Base-by-base conservation (phyloP, 2,888 invertebrate genomes). In the Plagiodera versicolora region DNA sequence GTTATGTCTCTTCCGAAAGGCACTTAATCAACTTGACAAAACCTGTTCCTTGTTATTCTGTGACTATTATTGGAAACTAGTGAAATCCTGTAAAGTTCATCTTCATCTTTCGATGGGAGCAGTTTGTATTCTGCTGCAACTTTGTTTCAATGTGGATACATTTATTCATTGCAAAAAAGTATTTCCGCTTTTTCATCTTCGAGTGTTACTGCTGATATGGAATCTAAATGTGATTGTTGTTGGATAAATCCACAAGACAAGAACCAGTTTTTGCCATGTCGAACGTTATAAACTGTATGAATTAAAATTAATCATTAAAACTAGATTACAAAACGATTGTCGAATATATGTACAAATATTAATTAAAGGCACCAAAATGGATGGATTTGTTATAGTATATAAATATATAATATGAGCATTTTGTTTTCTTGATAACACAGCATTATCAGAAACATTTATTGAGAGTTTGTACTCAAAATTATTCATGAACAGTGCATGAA, bases 281-380 rank as follows among this genome's bases (percentile, higher is more conserved):
- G 39, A 32, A 32, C 32, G 8, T 32, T 32, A 32, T 39, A 14
- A 39, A 39, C 39, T 39, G 39, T 39, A 39, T 39, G 39, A 39
- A 32, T 14, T 39, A 39, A 39, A 39, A 39, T 39, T 39, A 39
- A 39, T 39, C 11, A 39, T 39, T 39, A 39, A 39, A 39, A 39
- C 39, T 39, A 48, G 28, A 58, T 60, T 61, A 64, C 57, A 61
- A 65, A 74, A 74, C 70, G 72, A 73, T 72, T 76, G 72, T 74
- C 73, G 71, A 72, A 68, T 76, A 62, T 68, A 75, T 74, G 69
- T 74, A 75, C 72, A 75, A 70, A 59, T 65, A 67, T 65, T 67
- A 67, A 64, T 70, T 69, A 77, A 79, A 79, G 79, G 79, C 79
- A 79, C 79, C 78, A 78, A 77, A 77, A 77, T 80, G 80, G 80